phyloP scores from a whole-genome alignment of 2,113 vertebrate species.

The Chitala chitala region DNA sequence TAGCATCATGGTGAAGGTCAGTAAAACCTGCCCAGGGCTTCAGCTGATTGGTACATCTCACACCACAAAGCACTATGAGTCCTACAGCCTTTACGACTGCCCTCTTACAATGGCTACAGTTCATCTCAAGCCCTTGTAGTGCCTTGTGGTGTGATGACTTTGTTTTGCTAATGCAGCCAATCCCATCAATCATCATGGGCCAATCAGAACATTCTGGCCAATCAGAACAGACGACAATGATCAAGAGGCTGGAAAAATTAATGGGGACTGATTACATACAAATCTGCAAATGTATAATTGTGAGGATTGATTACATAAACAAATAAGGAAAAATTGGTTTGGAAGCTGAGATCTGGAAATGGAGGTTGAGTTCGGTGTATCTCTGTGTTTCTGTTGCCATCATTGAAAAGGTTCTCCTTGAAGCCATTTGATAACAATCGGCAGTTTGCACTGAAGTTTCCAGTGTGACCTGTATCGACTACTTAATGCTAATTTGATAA shows the following conservation, averaged over 20 bases:
- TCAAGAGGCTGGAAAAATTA: neutral
- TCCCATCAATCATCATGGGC: conserved; percentile 28
- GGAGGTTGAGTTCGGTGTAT: no score
- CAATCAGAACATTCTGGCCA: no score
- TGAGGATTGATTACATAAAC: neutral
- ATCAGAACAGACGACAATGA: conserved; percentile 32
- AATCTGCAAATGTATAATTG: neutral
- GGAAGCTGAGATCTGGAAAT: neutral
- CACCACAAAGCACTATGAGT: conserved; percentile 42
- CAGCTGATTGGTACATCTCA: neutral
- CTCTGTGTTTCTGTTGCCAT: no score
- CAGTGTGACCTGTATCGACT: neutral
- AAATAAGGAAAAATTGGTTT: neutral
- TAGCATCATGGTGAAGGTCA: conserved; percentile 63
- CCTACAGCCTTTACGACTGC: no score
- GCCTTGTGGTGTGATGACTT: conserved; percentile 53
- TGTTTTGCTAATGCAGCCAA: conserved; percentile 38
- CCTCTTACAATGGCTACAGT: no score
- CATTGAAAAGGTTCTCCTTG: no score
- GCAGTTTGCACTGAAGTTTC: no score
- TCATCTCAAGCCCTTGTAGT: conserved; percentile 18
- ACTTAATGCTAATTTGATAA: neutral
- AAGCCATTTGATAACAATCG: no score
- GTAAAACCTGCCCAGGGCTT: conserved; percentile 26
- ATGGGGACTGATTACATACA: conserved; percentile 30